Base-by-base conservation (phyloP, 2,888 invertebrate species). In the Himalopsyche kuldschensis region DNA sequence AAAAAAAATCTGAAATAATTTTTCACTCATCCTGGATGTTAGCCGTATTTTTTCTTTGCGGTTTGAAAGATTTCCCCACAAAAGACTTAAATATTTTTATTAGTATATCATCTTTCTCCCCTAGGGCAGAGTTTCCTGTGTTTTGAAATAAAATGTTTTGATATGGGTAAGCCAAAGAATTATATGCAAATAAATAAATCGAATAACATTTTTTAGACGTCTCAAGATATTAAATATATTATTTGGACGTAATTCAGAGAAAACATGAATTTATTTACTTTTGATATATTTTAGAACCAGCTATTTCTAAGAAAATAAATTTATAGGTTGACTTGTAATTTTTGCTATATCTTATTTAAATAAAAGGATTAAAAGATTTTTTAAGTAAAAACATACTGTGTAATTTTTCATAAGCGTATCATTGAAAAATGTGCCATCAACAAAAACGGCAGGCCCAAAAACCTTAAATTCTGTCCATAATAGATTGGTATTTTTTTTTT, bases 61-160 rank as follows among this genome's bases (percentile, higher is more conserved):
- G 78, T 15, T 80, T 32, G n/a, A 30, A 63, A 80, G 79, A 63
- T 69, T 35, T 47, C 75, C 78, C 78, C 82, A 75, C 79, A 82
- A 82, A 82, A 79, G 82, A 82, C 82, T 82, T 75, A 79, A 69
- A 82, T 82, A 82, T 79, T 82, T 82, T 82, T 82, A 82, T 82
- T 82, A 82, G 82, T 79, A 76, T 82, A 79, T 79, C 75, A 75
- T 78, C 79, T 75, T 79, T 79, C 47, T 27, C 82, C 82, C 79
- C 30, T 47, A 79, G 78, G 82, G 75, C 75, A 55, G 27, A 75
- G 30, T 32, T 79, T 48, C 79, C 79, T 79, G 46, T 82, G 79
- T 69, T 69, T 69, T 69, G 24, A 69, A 69, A 69, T 69, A 69
- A 69, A 69, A 69, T 69, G 69, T 82, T 79, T 82, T 75, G 75